Evolutionary conservation across 2,888 invertebrate genomes (phyloP).

Genomic region (Parnassius smintheus): DNA sequence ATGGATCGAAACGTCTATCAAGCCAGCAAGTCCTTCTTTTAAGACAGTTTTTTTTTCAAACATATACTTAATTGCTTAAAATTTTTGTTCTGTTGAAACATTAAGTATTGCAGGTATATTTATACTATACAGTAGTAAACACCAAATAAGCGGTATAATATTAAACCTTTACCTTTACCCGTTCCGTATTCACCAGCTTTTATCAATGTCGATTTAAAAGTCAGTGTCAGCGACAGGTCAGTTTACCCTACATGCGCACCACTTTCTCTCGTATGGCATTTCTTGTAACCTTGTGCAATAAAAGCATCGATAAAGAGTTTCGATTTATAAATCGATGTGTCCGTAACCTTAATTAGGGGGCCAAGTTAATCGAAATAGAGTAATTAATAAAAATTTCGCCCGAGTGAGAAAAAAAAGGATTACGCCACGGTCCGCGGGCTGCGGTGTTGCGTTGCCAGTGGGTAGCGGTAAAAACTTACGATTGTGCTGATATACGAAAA

Average conservation of each 20-base stretch:
- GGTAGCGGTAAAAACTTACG: constrained; percentile 31
- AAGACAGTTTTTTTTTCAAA: too few species aligned
- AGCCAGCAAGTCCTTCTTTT: too few species aligned
- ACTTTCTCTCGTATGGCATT: constrained; percentile 47
- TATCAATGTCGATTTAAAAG: constrained; percentile 60
- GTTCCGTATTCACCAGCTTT: constrained; percentile 38
- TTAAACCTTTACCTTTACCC: constrained; percentile 43
- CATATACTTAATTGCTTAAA: too few species aligned
- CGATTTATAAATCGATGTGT: constrained; percentile 24
- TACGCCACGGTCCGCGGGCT: constrained; percentile 31
- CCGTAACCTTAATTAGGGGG: constrained; percentile 28
- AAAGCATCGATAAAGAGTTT: constrained; percentile 22
- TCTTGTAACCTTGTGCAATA: constrained; percentile 24
- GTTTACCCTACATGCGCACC: constrained; percentile 41
- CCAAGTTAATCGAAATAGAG: constrained; percentile 43
- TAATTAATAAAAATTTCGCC: constrained; percentile 57
- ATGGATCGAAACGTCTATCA: too few species aligned
- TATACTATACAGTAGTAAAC: neutral
- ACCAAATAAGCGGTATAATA: neutral
- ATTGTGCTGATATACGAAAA: constrained; percentile 39
- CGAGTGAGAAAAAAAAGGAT: constrained; percentile 34
- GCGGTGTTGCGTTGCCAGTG: constrained; percentile 32
- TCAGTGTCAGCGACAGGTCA: constrained; percentile 48
- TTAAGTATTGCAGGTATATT: too few species aligned
- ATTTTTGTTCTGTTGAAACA: too few species aligned